These are phyloP conservation scores for Phania funesta DNA, from an alignment of 2,888 invertebrate genomes.

Conservation along the genomic window DNA sequence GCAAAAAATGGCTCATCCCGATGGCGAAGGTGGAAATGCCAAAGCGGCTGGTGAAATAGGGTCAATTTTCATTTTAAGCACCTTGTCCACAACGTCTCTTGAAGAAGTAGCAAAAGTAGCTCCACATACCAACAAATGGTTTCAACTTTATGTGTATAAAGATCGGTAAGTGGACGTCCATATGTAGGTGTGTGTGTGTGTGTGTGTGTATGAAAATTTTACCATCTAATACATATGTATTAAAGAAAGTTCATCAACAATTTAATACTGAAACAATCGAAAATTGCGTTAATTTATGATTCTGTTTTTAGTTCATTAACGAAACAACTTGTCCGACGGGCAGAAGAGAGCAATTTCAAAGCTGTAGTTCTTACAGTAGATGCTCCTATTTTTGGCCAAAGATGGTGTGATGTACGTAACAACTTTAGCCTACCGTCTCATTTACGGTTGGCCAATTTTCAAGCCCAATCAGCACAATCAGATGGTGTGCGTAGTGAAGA, in stretches of 20 bases:
- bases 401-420: constrained; percentile 91
- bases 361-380: constrained; percentile 94
- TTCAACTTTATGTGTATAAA: constrained; percentile 94
- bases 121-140: constrained; percentile 90
- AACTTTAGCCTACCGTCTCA: constrained; percentile 91
- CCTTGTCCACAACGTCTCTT: constrained; percentile 91
- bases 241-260: too few species aligned
- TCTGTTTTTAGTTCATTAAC: constrained; percentile 83
- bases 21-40: constrained; percentile 92
- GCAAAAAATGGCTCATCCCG: constrained; percentile 94
- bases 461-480: constrained; percentile 80
- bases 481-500: constrained; percentile 72
- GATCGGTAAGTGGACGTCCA: constrained; percentile 84
- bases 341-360: constrained; percentile 91
- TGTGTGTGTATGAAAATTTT: too few species aligned
- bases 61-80: constrained; percentile 91
- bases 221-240: too few species aligned
- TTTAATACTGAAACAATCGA: too few species aligned
- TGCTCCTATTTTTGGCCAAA: constrained; percentile 91
- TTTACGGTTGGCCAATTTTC: constrained; percentile 91
- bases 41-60: constrained; percentile 90
- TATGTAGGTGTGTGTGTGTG: background rate
- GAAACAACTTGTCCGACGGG: constrained; percentile 86
- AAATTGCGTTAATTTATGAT: background rate
- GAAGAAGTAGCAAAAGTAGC: constrained; percentile 92